Conservation (phyloP, 2,888 invertebrate species). For the Aphodius sticticus region DNA sequence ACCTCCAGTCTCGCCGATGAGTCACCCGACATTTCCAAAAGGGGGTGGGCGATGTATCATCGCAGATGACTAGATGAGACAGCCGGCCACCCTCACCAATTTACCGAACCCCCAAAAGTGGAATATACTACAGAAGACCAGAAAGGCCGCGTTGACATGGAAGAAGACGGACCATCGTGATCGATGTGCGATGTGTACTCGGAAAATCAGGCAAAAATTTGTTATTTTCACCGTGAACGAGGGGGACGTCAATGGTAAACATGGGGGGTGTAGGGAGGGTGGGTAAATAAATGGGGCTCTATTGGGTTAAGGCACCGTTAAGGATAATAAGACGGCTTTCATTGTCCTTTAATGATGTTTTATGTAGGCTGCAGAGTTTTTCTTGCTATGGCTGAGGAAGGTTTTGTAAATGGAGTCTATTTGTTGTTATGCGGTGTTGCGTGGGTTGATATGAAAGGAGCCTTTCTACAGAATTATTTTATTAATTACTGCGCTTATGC, state of each 20-base stretch:
- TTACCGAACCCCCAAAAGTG: constrained; percentile 21
- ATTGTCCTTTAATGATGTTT: background rate
- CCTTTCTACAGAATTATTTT: background rate
- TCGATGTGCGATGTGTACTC: constrained; percentile 15
- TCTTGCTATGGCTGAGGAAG: background rate
- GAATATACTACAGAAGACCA: constrained; percentile 17
- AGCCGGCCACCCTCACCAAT: constrained; percentile 24
- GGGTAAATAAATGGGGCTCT: background rate
- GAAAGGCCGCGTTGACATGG: constrained; percentile 13
- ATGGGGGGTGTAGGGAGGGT: background rate
- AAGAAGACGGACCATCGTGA: constrained; percentile 15
- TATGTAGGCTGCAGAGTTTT: background rate
- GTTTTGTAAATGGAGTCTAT: background rate
- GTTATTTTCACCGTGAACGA: background rate
- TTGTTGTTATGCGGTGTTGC: constrained; percentile 4
- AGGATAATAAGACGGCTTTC: background rate
- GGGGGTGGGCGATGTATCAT: constrained; percentile 17
- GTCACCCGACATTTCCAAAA: background rate
- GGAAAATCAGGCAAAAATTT: background rate
- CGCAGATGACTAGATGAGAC: constrained; percentile 19
- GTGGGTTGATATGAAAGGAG: background rate
- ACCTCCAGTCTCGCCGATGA: background rate
- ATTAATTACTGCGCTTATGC: background rate
- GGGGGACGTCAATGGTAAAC: background rate
- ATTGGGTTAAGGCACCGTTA: background rate